These are phyloP conservation scores for Electrophaes corylata DNA, from an alignment of 2,888 invertebrate genomes.

Conservation along the genomic window DNA sequence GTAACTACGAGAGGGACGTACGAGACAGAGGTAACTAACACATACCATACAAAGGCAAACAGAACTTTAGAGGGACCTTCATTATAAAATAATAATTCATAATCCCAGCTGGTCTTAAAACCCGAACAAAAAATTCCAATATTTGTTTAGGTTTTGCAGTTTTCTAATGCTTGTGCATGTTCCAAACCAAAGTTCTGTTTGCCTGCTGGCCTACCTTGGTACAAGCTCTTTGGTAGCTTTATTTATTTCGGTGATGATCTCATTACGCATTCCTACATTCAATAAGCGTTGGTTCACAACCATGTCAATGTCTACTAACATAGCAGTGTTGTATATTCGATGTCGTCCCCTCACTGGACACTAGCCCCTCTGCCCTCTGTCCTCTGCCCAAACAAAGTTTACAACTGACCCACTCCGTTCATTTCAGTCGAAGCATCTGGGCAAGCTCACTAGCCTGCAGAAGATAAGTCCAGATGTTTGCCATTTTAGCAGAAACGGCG, in stretches of 20 bases:
- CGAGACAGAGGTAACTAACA: slow-evolving; percentile 87
- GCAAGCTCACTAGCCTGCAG: slow-evolving; percentile 78
- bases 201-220: neutral
- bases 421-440: slow-evolving; percentile 83
- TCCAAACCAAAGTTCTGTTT: slow-evolving; percentile 8
- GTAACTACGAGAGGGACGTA: slow-evolving; percentile 78
- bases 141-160: too few relatives aligned
- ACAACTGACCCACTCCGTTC: slow-evolving; percentile 63
- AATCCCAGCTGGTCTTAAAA: too few relatives aligned
- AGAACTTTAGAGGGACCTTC: neutral
- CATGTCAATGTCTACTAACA: slow-evolving; percentile 33
- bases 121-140: too few relatives aligned
- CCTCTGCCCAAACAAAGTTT: slow-evolving; percentile 17
- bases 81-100: too few relatives aligned
- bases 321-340: slow-evolving; percentile 44
- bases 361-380: slow-evolving; percentile 24
- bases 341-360: slow-evolving; percentile 42
- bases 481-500: slow-evolving; percentile 64
- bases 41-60: slow-evolving; percentile 16
- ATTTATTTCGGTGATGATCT: slow-evolving; percentile 19
- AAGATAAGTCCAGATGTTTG: slow-evolving; percentile 56
- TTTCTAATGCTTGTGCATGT: too few relatives aligned
- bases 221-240: slow-evolving; percentile 1
- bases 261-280: slow-evolving; percentile 23
- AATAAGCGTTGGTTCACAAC: slow-evolving; percentile 21